phyloP scores from a whole-genome alignment of 2,113 vertebrate species.

The Camelus bactrianus region DNA sequence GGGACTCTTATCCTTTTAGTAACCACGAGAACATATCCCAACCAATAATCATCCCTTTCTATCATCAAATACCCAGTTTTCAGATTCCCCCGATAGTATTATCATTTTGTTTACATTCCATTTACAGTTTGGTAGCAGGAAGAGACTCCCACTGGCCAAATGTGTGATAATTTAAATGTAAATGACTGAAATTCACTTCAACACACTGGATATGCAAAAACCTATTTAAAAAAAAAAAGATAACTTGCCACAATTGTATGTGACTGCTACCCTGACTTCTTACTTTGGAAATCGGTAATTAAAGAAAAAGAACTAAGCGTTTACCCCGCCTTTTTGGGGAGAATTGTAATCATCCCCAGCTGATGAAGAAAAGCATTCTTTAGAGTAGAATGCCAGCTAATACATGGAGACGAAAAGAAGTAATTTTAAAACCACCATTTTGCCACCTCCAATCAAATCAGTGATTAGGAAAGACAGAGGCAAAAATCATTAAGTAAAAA shows the following conservation, averaged over 20 bases:
- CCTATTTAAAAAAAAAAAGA: neutral
- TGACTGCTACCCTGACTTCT: neutral
- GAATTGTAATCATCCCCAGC: neutral
- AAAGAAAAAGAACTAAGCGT: neutral
- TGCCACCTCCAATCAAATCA: neutral
- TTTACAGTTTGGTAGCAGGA: neutral
- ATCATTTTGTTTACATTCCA: neutral
- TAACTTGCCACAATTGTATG: neutral
- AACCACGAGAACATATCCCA: neutral
- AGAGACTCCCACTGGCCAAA: neutral
- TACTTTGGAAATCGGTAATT: slow-evolving; percentile 8
- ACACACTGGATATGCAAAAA: neutral
- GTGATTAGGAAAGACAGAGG: neutral
- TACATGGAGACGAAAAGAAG: neutral
- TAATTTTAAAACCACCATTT: neutral
- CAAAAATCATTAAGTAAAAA: neutral
- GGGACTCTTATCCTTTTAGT: neutral
- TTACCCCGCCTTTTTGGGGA: slow-evolving; percentile 19
- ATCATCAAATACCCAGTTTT: neutral
- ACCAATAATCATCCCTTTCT: neutral
- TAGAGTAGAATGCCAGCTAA: neutral
- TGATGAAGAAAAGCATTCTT: slow-evolving; percentile 17
- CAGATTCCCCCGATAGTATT: neutral
- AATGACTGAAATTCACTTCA: neutral
- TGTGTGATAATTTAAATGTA: neutral